Evolutionary conservation across 1,140 invertebrate species (phyloP).

Genomic region (Aporrectodea caliginosa): DNA sequence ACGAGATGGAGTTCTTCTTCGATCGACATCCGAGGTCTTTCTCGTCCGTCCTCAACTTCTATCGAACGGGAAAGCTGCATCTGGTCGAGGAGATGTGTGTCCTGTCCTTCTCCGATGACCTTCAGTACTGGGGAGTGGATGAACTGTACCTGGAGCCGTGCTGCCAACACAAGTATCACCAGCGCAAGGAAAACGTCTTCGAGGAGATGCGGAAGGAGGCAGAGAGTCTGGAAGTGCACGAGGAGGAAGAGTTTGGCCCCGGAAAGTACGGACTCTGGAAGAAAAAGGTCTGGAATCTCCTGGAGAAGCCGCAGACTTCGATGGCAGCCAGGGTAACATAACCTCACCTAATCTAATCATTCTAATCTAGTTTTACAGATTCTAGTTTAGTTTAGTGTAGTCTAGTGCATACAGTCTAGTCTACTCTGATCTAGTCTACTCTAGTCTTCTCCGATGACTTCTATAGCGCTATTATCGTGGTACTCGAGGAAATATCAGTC

Average conservation of each 20-base stretch:
- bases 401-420: no score
- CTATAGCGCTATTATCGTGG: no score
- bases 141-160: conserved; percentile 95
- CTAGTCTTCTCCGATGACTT: no score
- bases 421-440: no score
- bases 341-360: no score
- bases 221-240: conserved; percentile 77
- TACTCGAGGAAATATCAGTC: no score
- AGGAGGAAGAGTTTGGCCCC: conserved; percentile 93
- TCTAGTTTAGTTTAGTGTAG: no score
- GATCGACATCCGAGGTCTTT: conserved; percentile 96
- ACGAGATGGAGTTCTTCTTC: conserved; percentile 98
- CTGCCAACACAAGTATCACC: conserved; percentile 98
- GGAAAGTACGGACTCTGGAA: conserved; percentile 90
- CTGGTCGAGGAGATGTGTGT: conserved; percentile 99
- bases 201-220: conserved; percentile 98
- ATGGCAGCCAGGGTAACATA: conserved; percentile 94
- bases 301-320: conserved; percentile 95
- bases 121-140: conserved; percentile 97
- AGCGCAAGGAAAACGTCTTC: conserved; percentile 94
- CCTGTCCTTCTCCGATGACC: conserved; percentile 92
- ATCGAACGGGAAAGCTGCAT: conserved; percentile 94
- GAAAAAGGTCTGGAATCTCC: conserved; percentile 94
- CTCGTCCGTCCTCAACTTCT: conserved; percentile 95
- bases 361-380: no score